Conservation (phyloP, 2,888 invertebrate species). For the Pyralis farinalis region DNA sequence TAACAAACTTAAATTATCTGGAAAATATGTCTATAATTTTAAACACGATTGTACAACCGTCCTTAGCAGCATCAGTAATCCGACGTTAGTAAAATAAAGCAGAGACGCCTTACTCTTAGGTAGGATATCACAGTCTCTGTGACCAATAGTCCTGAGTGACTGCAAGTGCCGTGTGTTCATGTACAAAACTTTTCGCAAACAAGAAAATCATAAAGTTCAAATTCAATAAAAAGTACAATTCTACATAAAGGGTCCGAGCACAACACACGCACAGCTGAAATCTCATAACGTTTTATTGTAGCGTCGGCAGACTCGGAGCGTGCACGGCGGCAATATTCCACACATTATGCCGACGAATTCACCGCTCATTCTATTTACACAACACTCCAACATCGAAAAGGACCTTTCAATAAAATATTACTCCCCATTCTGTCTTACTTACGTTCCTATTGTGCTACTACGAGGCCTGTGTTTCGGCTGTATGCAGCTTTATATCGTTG, state of each 20-base stretch:
- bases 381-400: constrained; percentile 73
- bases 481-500: constrained; percentile 47
- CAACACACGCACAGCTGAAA: constrained; percentile 17
- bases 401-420: constrained; percentile 79
- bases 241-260: constrained; percentile 10
- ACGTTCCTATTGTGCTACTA: constrained; percentile 48
- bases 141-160: too few relatives aligned
- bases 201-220: too few relatives aligned
- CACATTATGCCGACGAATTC: constrained; percentile 61
- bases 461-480: constrained; percentile 50
- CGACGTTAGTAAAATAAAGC: too few relatives aligned
- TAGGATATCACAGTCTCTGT: too few relatives aligned
- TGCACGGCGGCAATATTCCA: constrained; percentile 52
- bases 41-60: too few relatives aligned
- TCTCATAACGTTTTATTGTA: constrained; percentile 42
- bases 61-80: too few relatives aligned
- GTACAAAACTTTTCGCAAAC: too few relatives aligned
- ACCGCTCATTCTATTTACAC: constrained; percentile 71
- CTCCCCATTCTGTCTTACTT: constrained; percentile 72
- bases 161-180: too few relatives aligned
- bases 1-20: too few relatives aligned
- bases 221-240: too few relatives aligned
- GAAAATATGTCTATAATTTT: too few relatives aligned
- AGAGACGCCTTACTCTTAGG: too few relatives aligned
- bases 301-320: constrained; percentile 32